Evolutionary conservation across 2,797 vertebrate genomes (phyloP).

Genomic region (Limosa lapponica): DNA sequence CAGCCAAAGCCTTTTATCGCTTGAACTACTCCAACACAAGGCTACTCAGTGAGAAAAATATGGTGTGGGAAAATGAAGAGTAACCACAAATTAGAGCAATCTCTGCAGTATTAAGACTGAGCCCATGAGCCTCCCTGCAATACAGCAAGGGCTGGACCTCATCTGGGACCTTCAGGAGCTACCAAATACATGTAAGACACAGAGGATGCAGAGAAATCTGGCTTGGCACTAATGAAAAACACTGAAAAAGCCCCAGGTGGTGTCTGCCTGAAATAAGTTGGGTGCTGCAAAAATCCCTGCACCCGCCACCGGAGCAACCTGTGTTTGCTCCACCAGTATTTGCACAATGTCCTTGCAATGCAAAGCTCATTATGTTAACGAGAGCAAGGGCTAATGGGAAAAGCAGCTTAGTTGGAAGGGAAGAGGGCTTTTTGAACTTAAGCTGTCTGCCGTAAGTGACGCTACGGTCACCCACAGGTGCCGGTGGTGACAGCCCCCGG

Average conservation of each 20-base stretch:
- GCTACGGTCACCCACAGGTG: background rate
- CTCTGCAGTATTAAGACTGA: background rate
- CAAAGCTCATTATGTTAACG: background rate
- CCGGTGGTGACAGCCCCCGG: background rate
- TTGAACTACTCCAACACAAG: background rate
- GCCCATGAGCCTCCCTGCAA: accelerated
- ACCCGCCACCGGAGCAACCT: background rate
- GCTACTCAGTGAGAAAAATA: background rate
- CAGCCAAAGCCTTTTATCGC: background rate
- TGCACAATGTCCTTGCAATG: background rate
- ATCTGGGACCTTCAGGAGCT: background rate
- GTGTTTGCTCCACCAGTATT: background rate
- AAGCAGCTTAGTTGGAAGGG: background rate
- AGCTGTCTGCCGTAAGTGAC: background rate
- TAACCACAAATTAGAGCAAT: constrained; percentile 6
- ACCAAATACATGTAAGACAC: background rate
- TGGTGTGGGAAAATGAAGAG: accelerated
- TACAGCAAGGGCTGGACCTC: background rate
- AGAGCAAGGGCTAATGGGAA: background rate
- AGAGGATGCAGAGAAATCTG: background rate
- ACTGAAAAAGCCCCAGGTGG: background rate
- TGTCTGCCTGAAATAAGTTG: background rate
- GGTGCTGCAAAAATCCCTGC: background rate
- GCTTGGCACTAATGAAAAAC: background rate
- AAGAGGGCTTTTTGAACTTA: background rate